Evolutionary conservation across 2,888 invertebrate genomes (phyloP), one percentile per base, ranked within the genome.

Genomic region (Melikaiella ostensackeni): DNA sequence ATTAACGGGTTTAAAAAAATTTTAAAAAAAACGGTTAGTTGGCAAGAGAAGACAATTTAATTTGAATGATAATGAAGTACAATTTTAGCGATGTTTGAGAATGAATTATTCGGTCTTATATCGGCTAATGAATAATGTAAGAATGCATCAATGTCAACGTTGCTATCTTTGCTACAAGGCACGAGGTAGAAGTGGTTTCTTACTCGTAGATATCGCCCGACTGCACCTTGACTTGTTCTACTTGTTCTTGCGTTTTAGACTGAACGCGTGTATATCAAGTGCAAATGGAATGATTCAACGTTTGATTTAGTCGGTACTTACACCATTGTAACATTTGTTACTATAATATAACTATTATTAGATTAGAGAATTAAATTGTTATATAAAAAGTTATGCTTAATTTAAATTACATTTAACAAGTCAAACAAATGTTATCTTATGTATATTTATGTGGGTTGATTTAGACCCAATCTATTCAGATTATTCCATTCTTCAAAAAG

Each of bases 221-320:
- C 50, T 70, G 70, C 70, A 70, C 70, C 70, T 70, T 70, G 70
- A 70, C 70, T 70, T 70, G 70, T 70, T 70, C 50, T 50, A 70
- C 70, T 46, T 70, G 70, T 70, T 70, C 70, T 70, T 70, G 70
- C 70, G 30, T 70, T 70, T 21, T 30, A 21, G 30, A 70, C 19
- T 46, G 30, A 50, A 70, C 46, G 50, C 50, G 30, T 50, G 30
- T 70, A 30, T 50, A 55, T 70, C 30, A 70, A 70, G 50, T 50
- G 19, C 21, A 11, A 70, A 24, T 70, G n/a, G 70, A 70, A 70
- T 33, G 70, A 70, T 50, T 42, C 70, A 70, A 50, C 27, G 50
- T 70, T 70, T 70, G 46, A 70, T 55, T 55, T 70, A 70, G 30
- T 50, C n/a, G 30, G 19, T 21, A 70, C 30, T 33, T 70, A 21